A percentile compares a stretch with the other conserved stretches of the same genome.
These are phyloP conservation scores for Gracilinanus agilis DNA, from an alignment of 2,113 vertebrate genomes.

Conservation along the genomic window DNA sequence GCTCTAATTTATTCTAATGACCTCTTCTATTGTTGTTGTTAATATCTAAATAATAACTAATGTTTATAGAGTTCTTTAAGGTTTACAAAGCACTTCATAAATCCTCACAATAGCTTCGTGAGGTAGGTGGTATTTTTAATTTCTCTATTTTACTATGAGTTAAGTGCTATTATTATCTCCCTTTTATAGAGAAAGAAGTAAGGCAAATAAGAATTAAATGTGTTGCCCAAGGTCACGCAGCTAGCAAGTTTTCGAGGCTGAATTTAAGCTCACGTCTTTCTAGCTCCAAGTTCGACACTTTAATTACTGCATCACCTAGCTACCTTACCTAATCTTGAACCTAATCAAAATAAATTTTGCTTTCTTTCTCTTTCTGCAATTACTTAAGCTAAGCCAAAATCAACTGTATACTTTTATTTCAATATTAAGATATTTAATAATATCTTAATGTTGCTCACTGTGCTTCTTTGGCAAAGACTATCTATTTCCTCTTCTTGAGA, in stretches of 20 bases:
- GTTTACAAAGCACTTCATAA: not conserved
- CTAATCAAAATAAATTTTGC: not conserved
- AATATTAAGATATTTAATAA: not conserved
- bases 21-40: not conserved
- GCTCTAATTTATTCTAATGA: not conserved
- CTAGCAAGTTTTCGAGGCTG: not conserved
- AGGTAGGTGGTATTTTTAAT: not conserved
- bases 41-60: not conserved
- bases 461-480: constrained; percentile 21
- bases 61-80: not conserved
- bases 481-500: constrained; percentile 32
- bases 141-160: no score
- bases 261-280: not conserved
- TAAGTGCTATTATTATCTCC: not conserved
- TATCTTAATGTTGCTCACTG: constrained; percentile 30
- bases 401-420: no score
- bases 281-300: not conserved
- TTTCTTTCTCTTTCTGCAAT: not conserved
- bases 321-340: not conserved
- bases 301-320: not conserved
- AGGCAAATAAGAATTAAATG: not conserved
- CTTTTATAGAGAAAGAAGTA: not conserved
- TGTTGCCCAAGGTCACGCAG: not conserved
- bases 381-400: not conserved
- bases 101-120: not conserved